Percentiles rank a stretch among this genome's conserved stretches.
These are phyloP conservation scores for Odontothrips loti DNA, from an alignment of 2,888 invertebrate genomes.

Conservation along the genomic window DNA sequence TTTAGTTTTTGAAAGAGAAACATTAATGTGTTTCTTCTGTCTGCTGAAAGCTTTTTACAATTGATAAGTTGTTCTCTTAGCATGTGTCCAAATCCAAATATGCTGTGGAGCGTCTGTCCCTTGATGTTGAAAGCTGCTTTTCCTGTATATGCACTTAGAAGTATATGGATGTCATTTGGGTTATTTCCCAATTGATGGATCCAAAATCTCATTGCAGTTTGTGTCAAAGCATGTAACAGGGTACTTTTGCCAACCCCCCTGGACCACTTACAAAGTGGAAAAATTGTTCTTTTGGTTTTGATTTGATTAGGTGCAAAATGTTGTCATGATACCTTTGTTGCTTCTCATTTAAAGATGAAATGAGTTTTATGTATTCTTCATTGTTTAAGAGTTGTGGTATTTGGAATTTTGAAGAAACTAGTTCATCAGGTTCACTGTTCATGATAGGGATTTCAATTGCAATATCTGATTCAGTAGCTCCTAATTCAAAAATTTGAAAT, in stretches of 20 bases:
- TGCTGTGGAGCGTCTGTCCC: constrained; percentile 40
- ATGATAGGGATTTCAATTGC: neutral
- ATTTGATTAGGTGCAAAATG: neutral
- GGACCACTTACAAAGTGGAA: constrained; percentile 39
- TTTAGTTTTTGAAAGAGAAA: constrained; percentile 28
- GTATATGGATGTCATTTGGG: constrained; percentile 37
- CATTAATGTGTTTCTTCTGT: constrained; percentile 29
- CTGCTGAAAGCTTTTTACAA: neutral
- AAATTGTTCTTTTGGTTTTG: constrained; percentile 33
- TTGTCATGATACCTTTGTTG: constrained; percentile 15
- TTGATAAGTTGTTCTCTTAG: constrained; percentile 14
- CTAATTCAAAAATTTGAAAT: neutral
- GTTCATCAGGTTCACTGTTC: constrained; percentile 30
- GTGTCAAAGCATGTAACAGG: constrained; percentile 40
- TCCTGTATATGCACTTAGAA: constrained; percentile 39
- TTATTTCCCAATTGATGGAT: constrained; percentile 36
- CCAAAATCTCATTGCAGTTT: constrained; percentile 38
- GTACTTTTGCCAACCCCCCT: constrained; percentile 42
- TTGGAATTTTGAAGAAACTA: constrained; percentile 3
- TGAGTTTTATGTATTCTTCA: constrained; percentile 27
- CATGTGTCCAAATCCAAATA: too few relatives aligned
- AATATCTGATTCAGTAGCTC: neutral
- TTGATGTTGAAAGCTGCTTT: constrained; percentile 40
- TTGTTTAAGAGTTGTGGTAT: neutral
- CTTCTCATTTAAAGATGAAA: constrained; percentile 29